Base-by-base conservation (phyloP, 2,888 invertebrate species). In the Ophioninae sp. region DNA sequence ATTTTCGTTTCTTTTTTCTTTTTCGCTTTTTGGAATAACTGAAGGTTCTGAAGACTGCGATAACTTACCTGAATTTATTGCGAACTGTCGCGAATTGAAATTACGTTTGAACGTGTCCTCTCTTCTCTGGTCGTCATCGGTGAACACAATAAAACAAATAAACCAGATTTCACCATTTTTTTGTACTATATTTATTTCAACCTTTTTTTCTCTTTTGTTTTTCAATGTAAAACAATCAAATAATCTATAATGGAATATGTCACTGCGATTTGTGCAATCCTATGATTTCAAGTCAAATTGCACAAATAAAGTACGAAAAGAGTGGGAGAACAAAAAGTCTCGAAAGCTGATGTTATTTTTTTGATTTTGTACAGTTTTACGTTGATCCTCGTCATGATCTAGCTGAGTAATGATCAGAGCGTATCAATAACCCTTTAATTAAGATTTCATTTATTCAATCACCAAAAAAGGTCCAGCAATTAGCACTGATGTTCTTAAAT, bases 11-110 rank as follows among this genome's bases (percentile, higher is more conserved):
- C 6, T 64, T 39, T 64, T 17, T 71, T 37, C 13, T n/a, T 13
- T 78, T 67, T 22, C 37, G 17, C 6, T 58, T 37, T 56, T 30
- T 23, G 10, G 2, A 58, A 59, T 61, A 6, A 39, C 78, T 86
- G n/a, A 64, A 90, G 89, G 87, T 89, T 10, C 69, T 90, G 13
- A 89, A 86, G 80, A 87, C 90, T 6, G 85, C 89, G 41, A 68
- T 87, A 6, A 86, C 87, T 22, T 90, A 89, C 68, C 81, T 90
- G 71, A 90, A 90, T 81, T 83, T 90, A 59, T 81, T 90, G 20
- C 85, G 90, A 81, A 86, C 86, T 10, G 75, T 88, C 59, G 80
- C 82, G 17, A 78, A 75, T 69, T 83, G 44, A 82, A 37, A 39
- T 41, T 30, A 17, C 51, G 44, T 17, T 9, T 13, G 51, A 51